Base-by-base conservation (phyloP, 2,113 vertebrate genomes). In the Silurus asotus region DNA sequence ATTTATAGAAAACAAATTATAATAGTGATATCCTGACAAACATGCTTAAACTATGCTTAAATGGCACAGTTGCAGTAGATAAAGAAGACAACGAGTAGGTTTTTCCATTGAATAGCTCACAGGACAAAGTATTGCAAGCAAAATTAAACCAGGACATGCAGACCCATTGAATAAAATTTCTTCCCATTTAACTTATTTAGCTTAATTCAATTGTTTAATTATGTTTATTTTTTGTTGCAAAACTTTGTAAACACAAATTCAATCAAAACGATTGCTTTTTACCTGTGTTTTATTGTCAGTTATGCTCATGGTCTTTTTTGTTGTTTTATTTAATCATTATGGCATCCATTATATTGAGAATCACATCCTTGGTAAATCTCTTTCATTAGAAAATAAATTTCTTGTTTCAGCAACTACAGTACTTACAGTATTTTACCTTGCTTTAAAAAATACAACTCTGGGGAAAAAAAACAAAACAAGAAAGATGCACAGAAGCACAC, bases 401-500 rank as follows among this genome's bases (percentile, higher is more conserved):
- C 37, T 37, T 37, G 37, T 2, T 37, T 37, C 37, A 37, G 37
- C 37, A 37, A 37, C 37, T 37, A 37, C 37, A 37, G 37, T 37
- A 37, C 3, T 37, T 37, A 37, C 37, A 37, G 37, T 64, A 61
- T 91, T 90, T 86, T 83, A 87, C 85, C 70, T n/a, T 53, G 45
- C 56, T 81, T 86, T 84, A 80, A 85, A 93, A 90, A 91, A 8
- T 65, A 28, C 20, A 9, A 9, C 51, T 14, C 4, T 85, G 48
- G 28, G 88, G 87, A 87, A 91, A 93, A 94, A 93, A 92, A 92
- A 93, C 89, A 93, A 92, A 92, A 93, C 89, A 92, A 87, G 58
- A 85, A 85, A 88, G 25, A 11, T 67, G 11, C 64, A 67, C 4
- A 67, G 64, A 11, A 25, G 28, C 11, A 67, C n/a, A 28, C 15